Base-by-base conservation (phyloP, 2,797 vertebrate genomes). In the Tamandua tetradactyla region DNA sequence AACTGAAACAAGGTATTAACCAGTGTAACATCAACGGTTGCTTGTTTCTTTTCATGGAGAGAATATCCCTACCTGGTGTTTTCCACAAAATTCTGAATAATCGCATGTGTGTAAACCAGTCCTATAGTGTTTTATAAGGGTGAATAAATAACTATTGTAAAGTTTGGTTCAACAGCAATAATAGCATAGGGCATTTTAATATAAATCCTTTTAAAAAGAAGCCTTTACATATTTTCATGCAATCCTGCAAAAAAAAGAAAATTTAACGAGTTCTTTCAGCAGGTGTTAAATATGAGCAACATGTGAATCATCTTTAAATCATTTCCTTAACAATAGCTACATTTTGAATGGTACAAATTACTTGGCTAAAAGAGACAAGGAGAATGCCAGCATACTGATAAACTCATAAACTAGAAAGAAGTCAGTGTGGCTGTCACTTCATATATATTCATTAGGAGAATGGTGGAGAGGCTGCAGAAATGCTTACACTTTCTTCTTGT, bases 271-370 rank as follows among this genome's bases (percentile, higher is more conserved):
- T 89, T 91, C 80, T 93, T 96, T 93, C 94, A 93, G 87, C 90
- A 94, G 92, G 90, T 96, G 96, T 79, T 96, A 95, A 96, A 96
- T 96, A 90, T 95, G 94, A 97, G 66, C 93, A 93, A 91, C 94
- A 97, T 78, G 87, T 96, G 96, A 96, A 87, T 97, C 94, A 94
- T 94, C 92, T 96, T 96, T 81, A 96, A 94, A 87, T 91, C 83
- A 94, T 97, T 97, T 96, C 95, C 94, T 94, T 85, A 96, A 96
- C 96, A 97, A 96, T 96, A 88, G 93, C 81, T 91, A 55, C 75
- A 32, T 71, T 96, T 89, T 91, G 92, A 97, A 94, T 44, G 35
- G 82, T 93, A 97, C 95, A 97, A 96, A 96, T 97, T 89, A 91
- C 95, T 96, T 95, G 95, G 96, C 96, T 84, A 44, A 86, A 55